Base-by-base conservation (phyloP, 2,888 invertebrate species). In the Monopis laevigella region DNA sequence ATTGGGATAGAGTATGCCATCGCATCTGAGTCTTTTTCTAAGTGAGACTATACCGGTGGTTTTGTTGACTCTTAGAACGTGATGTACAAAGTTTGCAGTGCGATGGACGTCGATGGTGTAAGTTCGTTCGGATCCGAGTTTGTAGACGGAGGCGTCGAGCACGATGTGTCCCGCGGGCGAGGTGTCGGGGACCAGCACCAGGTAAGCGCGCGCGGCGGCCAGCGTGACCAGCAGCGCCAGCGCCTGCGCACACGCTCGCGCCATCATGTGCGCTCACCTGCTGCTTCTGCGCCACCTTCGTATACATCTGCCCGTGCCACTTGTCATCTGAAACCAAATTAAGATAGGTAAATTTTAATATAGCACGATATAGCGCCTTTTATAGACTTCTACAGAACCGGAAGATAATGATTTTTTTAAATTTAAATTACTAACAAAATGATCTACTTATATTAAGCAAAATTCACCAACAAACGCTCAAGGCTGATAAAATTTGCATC, bases 31-130 rank as follows among this genome's bases (percentile, higher is more conserved):
- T 41, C 83, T 82, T 55, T 88, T 87, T 48, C 86, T 84, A 26
- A 93, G 73, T n/a, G 85, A 85, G 43, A 93, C 88, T 48, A 87
- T 84, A 11, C 93, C 93, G 47, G 84, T 86, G 54, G 87, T 87
- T 42, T 86, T 83, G 65, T 90, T 88, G 43, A 94, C 91, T 52
- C 85, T 78, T 42, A 93, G 83, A 50, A 93, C 82, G 57, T 88
- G 88, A 53, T 88, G 86, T 11, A 93, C 93, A 68, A 92, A 93
- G 63, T 88, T 86, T 1, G 92, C 92, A 12, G 92, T 92, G 56
- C 91, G 85, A 52, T 92, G 90, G 40, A 85, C 84, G 63, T 93
- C 92, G 48, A 92, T 88, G 62, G 87, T 85, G 70, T 93, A 93
- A 53, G 84, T 84, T 36, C 93, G 82, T 56, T 90, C 89, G 8